These are phyloP conservation scores for Pelodiscus sinensis DNA, from an alignment of 2,113 vertebrate species.

Conservation along the genomic window DNA sequence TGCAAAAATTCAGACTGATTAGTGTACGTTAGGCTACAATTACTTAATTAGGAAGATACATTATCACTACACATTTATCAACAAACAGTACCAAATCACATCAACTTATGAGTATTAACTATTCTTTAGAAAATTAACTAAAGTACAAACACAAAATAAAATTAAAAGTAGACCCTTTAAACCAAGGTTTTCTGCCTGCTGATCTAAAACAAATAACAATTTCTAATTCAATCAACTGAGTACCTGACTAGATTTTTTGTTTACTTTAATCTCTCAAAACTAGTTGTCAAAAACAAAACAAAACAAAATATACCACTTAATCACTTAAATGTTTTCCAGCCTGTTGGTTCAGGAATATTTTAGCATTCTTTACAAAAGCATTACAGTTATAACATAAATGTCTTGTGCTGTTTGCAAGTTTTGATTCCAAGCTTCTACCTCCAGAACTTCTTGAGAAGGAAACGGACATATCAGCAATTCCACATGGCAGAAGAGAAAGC, in stretches of 20 bases:
- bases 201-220: background rate
- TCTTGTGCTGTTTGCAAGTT: background rate
- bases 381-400: background rate
- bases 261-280: background rate
- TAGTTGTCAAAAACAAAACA: background rate
- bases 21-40: background rate
- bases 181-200: background rate
- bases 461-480: background rate
- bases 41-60: too few species aligned
- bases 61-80: too few species aligned
- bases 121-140: background rate
- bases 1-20: background rate
- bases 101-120: background rate
- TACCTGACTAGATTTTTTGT: background rate
- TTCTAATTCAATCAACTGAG: background rate
- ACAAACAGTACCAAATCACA: background rate
- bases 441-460: background rate
- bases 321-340: background rate
- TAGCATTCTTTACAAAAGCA: background rate
- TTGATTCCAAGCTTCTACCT: background rate
- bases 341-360: background rate
- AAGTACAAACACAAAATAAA: background rate
- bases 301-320: background rate
- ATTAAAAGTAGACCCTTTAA: background rate
- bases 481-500: background rate